Evolutionary conservation across 1,140 invertebrate species (phyloP).

Genomic region (Procambarus clarkii): DNA sequence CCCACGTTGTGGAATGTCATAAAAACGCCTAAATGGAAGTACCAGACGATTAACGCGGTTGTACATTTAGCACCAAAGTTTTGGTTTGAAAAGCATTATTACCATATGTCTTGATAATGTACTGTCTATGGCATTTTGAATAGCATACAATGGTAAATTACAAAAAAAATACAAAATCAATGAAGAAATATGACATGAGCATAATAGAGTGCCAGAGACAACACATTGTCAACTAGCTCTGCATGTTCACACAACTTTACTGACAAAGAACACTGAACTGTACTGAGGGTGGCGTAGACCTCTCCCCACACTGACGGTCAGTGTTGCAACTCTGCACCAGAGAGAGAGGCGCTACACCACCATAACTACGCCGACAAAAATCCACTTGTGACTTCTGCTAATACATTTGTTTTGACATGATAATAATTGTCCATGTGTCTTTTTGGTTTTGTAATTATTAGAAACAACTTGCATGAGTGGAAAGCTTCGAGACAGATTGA

Average conservation of each 20-base stretch:
- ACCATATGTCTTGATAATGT: slow-evolving; percentile 65
- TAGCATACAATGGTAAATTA: slow-evolving; percentile 64
- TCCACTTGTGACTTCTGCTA: slow-evolving; percentile 70
- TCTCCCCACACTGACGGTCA: slow-evolving; percentile 42
- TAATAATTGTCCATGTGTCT: slow-evolving; percentile 62
- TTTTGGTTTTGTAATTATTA: slow-evolving; percentile 62
- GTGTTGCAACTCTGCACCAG: background rate
- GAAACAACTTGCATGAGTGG: slow-evolving; percentile 65
- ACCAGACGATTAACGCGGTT: slow-evolving; percentile 68
- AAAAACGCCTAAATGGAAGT: slow-evolving; percentile 70
- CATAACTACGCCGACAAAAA: slow-evolving; percentile 63
- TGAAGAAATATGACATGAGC: slow-evolving; percentile 60
- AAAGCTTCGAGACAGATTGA: slow-evolving; percentile 64
- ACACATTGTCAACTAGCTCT: slow-evolving; percentile 67
- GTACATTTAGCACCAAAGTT: slow-evolving; percentile 71
- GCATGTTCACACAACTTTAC: slow-evolving; percentile 67
- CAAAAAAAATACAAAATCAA: slow-evolving; percentile 45
- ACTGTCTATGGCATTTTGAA: slow-evolving; percentile 65
- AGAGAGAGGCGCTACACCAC: slow-evolving; percentile 29
- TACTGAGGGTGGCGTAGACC: slow-evolving; percentile 35
- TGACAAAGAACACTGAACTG: slow-evolving; percentile 69
- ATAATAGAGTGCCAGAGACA: slow-evolving; percentile 67
- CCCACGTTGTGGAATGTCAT: slow-evolving; percentile 64
- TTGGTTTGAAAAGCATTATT: slow-evolving; percentile 71
- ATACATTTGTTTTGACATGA: slow-evolving; percentile 65